phyloP scores from a whole-genome alignment of 2,113 vertebrate species.

The Corythoichthys haematopterus region DNA sequence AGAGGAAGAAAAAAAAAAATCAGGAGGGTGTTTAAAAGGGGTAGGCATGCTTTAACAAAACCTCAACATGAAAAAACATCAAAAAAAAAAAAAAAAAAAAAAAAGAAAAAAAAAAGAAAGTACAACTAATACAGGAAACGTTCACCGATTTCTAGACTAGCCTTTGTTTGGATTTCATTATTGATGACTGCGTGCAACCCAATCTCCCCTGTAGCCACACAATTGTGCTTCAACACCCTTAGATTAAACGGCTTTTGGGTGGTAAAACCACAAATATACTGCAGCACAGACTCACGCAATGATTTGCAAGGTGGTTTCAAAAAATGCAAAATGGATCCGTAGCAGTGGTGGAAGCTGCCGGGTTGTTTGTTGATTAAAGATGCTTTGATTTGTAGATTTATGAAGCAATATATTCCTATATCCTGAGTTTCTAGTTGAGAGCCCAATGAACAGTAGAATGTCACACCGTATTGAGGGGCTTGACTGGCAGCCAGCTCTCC shows the following conservation, averaged over 20 bases:
- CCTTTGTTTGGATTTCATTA: slow-evolving; percentile 1
- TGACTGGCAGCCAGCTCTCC: background rate
- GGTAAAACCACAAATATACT: background rate
- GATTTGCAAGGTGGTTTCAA: background rate
- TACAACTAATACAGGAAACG: background rate
- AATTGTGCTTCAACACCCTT: background rate
- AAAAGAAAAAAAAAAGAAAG: background rate
- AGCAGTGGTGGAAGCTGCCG: too few species aligned
- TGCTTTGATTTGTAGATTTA: background rate
- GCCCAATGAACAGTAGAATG: background rate
- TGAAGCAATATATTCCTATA: background rate
- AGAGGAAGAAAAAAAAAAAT: too few species aligned
- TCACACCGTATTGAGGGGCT: background rate
- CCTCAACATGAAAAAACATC: too few species aligned
- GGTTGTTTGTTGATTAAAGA: background rate
- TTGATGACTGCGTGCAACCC: background rate
- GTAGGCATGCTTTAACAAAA: too few species aligned
- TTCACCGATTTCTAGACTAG: background rate
- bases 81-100: slow-evolving; percentile 13
- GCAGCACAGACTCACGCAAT: background rate
- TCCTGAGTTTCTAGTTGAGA: background rate
- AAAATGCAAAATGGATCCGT: background rate
- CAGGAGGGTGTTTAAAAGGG: too few species aligned
- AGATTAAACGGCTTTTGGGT: background rate
- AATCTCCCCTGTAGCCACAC: background rate